Conservation (phyloP, 2,797 vertebrate species). For the Scarus forsteni region DNA sequence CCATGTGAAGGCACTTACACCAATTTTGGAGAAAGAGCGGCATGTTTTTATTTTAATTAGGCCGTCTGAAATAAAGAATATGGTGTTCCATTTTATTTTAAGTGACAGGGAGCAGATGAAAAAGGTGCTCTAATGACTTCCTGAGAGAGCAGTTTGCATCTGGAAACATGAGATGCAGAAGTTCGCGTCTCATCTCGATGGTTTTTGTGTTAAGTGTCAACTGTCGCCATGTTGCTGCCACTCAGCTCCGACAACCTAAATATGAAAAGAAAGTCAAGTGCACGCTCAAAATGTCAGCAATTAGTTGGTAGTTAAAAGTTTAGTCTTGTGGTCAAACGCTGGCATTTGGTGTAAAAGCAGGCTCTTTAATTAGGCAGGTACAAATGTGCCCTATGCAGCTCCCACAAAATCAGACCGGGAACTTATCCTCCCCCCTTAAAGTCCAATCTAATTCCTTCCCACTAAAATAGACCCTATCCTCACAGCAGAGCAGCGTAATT, state of each 20-base stretch:
- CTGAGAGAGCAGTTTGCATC: slow-evolving; percentile 17
- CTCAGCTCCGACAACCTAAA: not conserved
- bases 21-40: not conserved
- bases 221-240: not conserved
- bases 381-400: slow-evolving; percentile 34
- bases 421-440: slow-evolving; percentile 12
- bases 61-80: slow-evolving; percentile 3
- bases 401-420: slow-evolving; percentile 29
- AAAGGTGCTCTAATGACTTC: slow-evolving; percentile 18
- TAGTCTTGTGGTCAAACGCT: slow-evolving; percentile 19
- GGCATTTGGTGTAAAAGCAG: slow-evolving; percentile 38
- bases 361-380: slow-evolving; percentile 19
- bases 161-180: slow-evolving; percentile 6
- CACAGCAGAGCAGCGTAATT: slow-evolving; percentile 63
- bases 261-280: not conserved
- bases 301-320: slow-evolving; percentile 46
- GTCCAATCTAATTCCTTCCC: slow-evolving; percentile 17
- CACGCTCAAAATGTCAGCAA: slow-evolving; percentile 42
- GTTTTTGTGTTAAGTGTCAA: slow-evolving; percentile 1
- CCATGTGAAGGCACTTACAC: not conserved
- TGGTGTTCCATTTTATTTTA: not conserved
- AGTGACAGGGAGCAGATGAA: slow-evolving; percentile 4
- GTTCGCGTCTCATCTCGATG: not conserved
- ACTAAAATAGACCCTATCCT: slow-evolving; percentile 37
- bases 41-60: slow-evolving; percentile 13